Percentiles rank a stretch among this genome's conserved stretches.
Conservation (phyloP, 2,888 invertebrate species). For the Xylota segnis region DNA sequence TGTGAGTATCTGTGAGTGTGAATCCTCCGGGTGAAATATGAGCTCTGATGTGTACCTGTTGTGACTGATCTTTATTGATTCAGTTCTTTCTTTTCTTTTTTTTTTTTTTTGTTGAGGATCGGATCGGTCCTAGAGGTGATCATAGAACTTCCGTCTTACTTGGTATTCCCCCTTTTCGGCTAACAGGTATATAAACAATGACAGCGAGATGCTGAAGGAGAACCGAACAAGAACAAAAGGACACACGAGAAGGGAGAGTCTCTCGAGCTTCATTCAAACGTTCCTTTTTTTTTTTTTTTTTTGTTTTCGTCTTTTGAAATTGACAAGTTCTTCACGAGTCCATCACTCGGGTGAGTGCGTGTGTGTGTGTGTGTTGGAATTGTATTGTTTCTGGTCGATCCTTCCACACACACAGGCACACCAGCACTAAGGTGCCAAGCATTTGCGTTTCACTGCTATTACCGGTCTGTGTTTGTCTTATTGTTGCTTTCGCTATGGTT, state of each 20-base stretch:
- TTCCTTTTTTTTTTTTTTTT: conserved; percentile 8
- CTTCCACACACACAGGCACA: neutral
- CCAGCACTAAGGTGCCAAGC: conserved; percentile 28
- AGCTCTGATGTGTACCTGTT: conserved; percentile 70
- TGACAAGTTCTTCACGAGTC: conserved; percentile 46
- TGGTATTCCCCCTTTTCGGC: conserved; percentile 47
- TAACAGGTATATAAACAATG: conserved; percentile 65
- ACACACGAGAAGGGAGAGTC: conserved; percentile 43
- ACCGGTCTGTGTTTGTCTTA: conserved; percentile 16
- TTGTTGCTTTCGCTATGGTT: conserved; percentile 23
- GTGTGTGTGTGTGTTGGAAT: conserved; percentile 9
- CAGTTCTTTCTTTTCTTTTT: neutral
- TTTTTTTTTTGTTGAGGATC: conserved; percentile 5
- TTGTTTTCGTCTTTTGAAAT: conserved; percentile 24
- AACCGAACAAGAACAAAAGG: conserved; percentile 56
- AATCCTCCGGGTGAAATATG: conserved; percentile 63
- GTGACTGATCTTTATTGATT: conserved; percentile 63
- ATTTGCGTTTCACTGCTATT: conserved; percentile 52
- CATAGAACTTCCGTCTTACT: conserved; percentile 66
- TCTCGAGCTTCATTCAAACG: conserved; percentile 26
- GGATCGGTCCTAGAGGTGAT: conserved; percentile 51
- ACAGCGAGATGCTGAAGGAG: conserved; percentile 16
- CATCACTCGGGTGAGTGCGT: neutral
- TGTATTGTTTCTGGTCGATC: conserved; percentile 52
- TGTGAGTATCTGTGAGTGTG: conserved; percentile 10